phyloP scores from a whole-genome alignment of 2,113 vertebrate species.

The Halcyon senegalensis region DNA sequence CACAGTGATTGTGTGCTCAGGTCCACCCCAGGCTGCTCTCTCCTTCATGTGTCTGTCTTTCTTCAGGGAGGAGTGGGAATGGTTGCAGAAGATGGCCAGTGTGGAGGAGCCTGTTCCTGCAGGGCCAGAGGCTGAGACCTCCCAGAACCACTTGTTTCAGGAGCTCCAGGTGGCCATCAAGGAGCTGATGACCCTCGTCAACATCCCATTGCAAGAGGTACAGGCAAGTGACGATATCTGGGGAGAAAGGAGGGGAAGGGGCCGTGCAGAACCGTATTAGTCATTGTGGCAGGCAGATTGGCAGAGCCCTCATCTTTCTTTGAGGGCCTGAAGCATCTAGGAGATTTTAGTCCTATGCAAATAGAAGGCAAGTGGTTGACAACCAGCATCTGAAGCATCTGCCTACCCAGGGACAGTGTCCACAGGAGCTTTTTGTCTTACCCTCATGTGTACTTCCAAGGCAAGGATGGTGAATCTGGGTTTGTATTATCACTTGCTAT shows the following conservation, averaged over 20 bases:
- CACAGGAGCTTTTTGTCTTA: not conserved
- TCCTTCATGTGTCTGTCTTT: not conserved
- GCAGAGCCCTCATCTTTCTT: too few relatives aligned
- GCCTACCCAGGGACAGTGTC: not conserved
- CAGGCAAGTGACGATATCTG: not conserved
- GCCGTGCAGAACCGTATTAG: accelerated
- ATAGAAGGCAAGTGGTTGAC: not conserved
- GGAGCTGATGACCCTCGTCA: conserved; percentile 85
- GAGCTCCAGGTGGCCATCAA: conserved; percentile 84
- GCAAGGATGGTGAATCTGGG: not conserved
- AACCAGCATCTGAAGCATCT: not conserved
- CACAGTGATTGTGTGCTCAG: accelerated
- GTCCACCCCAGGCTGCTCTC: accelerated
- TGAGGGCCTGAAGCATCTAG: not conserved
- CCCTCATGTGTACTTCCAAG: not conserved
- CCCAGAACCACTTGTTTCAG: conserved; percentile 81
- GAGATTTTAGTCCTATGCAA: not conserved
- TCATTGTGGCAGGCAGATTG: not conserved
- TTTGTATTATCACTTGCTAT: not conserved
- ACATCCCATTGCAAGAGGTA: conserved; percentile 86
- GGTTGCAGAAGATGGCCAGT: conserved; percentile 83
- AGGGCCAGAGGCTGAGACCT: conserved; percentile 75
- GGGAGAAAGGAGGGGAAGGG: not conserved
- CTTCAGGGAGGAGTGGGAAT: conserved; percentile 90
- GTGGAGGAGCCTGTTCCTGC: conserved; percentile 76